Evolutionary conservation across 2,113 vertebrate genomes (phyloP), one percentile per base, ranked within the genome.

Genomic region (Grallaria varia): DNA sequence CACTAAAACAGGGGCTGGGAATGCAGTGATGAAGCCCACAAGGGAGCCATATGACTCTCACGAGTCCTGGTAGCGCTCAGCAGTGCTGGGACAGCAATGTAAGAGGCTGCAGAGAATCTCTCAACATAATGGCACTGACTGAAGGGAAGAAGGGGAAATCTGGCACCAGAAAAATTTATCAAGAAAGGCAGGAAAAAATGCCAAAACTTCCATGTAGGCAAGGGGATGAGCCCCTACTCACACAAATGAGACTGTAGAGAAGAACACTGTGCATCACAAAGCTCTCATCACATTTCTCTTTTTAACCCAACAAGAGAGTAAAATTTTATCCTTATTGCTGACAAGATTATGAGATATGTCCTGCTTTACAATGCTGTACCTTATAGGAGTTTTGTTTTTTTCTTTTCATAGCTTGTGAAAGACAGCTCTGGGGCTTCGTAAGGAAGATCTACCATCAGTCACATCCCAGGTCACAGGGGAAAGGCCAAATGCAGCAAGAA

Each of bases 381-480:
- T 9, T 3, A 33, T 4, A 62, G 14, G 10, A 86, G 16, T 35
- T 42, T 5, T 30, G n/a, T 82, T 84, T 71, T 96, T 42, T 4
- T 72, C 21, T 23, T 83, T 83, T 58, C 40, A 66, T 31, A 73
- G 9, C 7, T 82, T 58, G 15, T 31, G 52, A 88, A 81, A 4
- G 6, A 50, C 9, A 56, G 27, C 33, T 84, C 24, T 77, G 64
- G 89, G 31, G 2, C 37, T 63, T 78, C 9, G 62, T 77, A 88
- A 62, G 77, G 27, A 81, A 84, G 28, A 76, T 23, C 30, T 58
- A 2, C 3, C 10, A 16, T 35, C 2, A 8, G 93, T 96, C 95
- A 99, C 98, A 98, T 39, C 98, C 98, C 2, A 99, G 95, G 88
- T 99, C 98, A 31, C 96, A 99, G 92, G 31, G 0, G 98, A 98